Evolutionary conservation across 1,140 invertebrate genomes (phyloP).

Genomic region (Aleiodes sp.): DNA sequence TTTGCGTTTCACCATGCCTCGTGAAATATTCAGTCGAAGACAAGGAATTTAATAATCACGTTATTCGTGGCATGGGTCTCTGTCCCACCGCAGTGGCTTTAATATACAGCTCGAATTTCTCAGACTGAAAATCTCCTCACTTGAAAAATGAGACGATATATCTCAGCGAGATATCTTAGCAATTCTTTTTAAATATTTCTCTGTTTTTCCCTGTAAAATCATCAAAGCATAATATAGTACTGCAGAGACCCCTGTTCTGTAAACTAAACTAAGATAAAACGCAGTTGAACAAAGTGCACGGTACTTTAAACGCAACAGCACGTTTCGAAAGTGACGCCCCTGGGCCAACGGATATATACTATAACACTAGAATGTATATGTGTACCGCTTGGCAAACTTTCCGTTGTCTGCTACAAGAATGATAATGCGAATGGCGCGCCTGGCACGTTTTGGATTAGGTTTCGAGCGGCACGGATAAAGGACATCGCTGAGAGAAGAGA

Average conservation of each 20-base stretch:
- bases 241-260: not conserved
- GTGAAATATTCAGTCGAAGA: slow-evolving; percentile 22
- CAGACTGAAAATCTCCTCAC: too few species aligned
- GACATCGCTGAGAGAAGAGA: not conserved
- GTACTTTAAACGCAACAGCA: slow-evolving; percentile 18
- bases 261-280: slow-evolving; percentile 14
- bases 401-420: slow-evolving; percentile 56
- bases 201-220: too few species aligned
- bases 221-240: not conserved
- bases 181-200: not conserved
- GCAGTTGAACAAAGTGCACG: slow-evolving; percentile 16
- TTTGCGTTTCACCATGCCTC: not conserved
- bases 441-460: slow-evolving; percentile 57
- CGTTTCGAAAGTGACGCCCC: slow-evolving; percentile 17
- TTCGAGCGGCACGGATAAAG: slow-evolving; percentile 36
- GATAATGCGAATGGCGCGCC: slow-evolving; percentile 52
- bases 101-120: too few species aligned
- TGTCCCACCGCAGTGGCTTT: too few species aligned
- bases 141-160: not conserved
- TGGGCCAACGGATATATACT: slow-evolving; percentile 20
- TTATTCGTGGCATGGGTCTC: not conserved
- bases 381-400: slow-evolving; percentile 45
- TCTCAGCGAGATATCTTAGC: not conserved
- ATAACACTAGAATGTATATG: slow-evolving; percentile 10
- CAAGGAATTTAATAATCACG: slow-evolving; percentile 32